These are phyloP conservation scores for Ips nitidus DNA, from an alignment of 1,140 invertebrate genomes.

Conservation along the genomic window DNA sequence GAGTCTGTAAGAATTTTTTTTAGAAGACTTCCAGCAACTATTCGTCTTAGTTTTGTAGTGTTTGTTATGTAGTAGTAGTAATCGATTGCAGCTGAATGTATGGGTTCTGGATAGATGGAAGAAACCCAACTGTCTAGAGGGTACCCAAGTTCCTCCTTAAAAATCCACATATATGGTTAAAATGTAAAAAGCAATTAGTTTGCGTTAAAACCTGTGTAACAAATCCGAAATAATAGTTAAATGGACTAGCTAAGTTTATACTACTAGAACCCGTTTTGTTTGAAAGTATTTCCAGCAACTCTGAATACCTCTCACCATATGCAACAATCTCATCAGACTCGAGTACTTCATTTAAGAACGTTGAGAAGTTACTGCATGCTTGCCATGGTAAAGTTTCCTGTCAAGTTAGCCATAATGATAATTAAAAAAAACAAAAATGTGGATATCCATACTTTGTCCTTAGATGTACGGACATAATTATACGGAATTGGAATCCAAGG, in stretches of 20 bases:
- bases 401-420: too few species aligned
- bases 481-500: slow-evolving; percentile 62
- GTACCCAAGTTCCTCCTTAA: slow-evolving; percentile 7
- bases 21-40: slow-evolving; percentile 12
- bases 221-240: slow-evolving; percentile 20
- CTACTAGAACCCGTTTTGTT: background rate
- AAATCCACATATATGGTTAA: background rate
- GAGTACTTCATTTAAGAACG: background rate
- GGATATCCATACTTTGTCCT: background rate
- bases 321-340: background rate
- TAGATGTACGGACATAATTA: slow-evolving; percentile 29
- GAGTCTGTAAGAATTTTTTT: slow-evolving; percentile 35
- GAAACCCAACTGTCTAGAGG: slow-evolving; percentile 4
- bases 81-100: slow-evolving; percentile 15
- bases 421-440: background rate
- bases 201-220: background rate
- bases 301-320: slow-evolving; percentile 3
- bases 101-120: slow-evolving; percentile 4
- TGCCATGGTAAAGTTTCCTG: slow-evolving; percentile 9
- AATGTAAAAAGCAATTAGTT: background rate
- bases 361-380: background rate
- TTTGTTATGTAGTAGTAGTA: slow-evolving; percentile 9
- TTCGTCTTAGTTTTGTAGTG: background rate
- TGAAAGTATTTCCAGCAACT: slow-evolving; percentile 1
- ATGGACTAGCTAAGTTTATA: background rate